phyloP scores from a whole-genome alignment of 2,113 vertebrate species.

The Cryptotis parvus region DNA sequence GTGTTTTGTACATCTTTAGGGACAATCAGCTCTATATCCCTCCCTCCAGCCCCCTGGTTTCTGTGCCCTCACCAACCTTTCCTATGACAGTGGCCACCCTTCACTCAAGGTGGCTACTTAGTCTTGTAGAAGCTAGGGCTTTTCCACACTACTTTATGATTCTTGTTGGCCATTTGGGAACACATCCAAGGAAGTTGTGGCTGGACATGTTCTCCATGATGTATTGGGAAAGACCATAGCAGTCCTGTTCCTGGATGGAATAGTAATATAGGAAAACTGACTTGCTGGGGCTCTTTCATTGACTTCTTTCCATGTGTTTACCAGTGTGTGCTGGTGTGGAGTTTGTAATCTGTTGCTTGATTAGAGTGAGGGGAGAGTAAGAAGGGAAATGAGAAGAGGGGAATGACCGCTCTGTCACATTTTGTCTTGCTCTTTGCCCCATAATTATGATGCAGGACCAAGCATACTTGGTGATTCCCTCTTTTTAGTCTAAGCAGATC shows the following conservation, averaged over 20 bases:
- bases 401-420: not conserved
- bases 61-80: not conserved
- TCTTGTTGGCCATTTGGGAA: not conserved
- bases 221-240: not conserved
- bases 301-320: too few species aligned
- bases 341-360: not conserved
- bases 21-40: not conserved
- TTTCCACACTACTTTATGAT: not conserved
- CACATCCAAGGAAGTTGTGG: too few species aligned
- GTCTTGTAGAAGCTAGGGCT: not conserved
- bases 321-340: too few species aligned
- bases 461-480: not conserved
- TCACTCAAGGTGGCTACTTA: too few species aligned
- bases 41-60: not conserved
- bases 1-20: not conserved
- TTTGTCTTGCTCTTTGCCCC: not conserved
- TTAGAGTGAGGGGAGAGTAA: not conserved
- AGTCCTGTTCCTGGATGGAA: not conserved
- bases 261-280: too few species aligned
- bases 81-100: not conserved
- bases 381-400: not conserved
- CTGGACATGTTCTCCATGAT: not conserved
- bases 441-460: not conserved
- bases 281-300: too few species aligned
- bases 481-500: not conserved